These are phyloP conservation scores for Mythimna vitellina DNA, from an alignment of 2,888 invertebrate species.

Conservation along the genomic window DNA sequence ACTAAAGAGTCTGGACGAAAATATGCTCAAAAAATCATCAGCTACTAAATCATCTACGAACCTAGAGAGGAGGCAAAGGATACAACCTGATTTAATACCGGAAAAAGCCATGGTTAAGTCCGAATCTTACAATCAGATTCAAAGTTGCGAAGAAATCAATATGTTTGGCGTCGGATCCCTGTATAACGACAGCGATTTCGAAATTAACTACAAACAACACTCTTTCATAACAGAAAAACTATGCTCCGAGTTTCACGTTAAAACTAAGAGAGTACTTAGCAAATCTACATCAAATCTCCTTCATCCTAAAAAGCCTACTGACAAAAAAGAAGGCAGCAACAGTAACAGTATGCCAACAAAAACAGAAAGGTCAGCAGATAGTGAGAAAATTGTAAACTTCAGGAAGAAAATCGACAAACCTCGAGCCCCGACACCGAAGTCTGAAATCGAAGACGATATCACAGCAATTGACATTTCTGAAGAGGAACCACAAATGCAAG, in stretches of 20 bases:
- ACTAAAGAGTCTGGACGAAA: conserved; percentile 87
- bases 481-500: conserved; percentile 81
- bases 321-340: conserved; percentile 87
- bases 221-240: conserved; percentile 93
- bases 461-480: conserved; percentile 84
- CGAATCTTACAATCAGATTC: conserved; percentile 89
- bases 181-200: conserved; percentile 90
- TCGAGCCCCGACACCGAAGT: conserved; percentile 87
- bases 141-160: conserved; percentile 89
- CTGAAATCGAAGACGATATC: conserved; percentile 83
- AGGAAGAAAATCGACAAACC: conserved; percentile 88
- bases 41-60: conserved; percentile 87
- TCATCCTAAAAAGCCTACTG: conserved; percentile 90
- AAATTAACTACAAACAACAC: conserved; percentile 90
- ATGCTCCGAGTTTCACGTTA: conserved; percentile 93
- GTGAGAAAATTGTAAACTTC: conserved; percentile 84
- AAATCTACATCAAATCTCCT: conserved; percentile 92
- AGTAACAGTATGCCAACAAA: conserved; percentile 89
- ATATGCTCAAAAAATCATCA: conserved; percentile 87
- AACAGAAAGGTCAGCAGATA: conserved; percentile 82
- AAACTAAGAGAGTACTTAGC: conserved; percentile 92
- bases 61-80: conserved; percentile 87
- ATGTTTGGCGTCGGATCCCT: conserved; percentile 90
- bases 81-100: conserved; percentile 89
- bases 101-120: conserved; percentile 88